A percentile compares a stretch with the other conserved stretches of the same genome.
Conservation (phyloP, 2,797 vertebrate genomes). For the Avahi laniger region DNA sequence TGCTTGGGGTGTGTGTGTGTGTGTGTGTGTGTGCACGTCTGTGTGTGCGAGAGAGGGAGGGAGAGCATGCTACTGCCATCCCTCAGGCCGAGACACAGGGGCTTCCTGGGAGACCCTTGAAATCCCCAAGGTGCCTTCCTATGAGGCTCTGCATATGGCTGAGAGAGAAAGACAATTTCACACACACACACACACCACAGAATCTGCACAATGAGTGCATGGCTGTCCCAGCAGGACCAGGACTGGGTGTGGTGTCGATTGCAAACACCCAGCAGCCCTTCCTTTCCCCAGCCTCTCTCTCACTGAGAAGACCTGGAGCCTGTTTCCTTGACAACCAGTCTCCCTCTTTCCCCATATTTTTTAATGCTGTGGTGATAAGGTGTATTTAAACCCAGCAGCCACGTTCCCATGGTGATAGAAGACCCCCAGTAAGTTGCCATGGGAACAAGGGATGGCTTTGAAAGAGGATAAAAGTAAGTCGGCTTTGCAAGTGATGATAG, state of each 20-base stretch:
- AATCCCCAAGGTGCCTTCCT: neutral
- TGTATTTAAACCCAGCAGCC: conserved; percentile 76
- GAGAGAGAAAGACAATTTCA: neutral
- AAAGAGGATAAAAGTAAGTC: conserved; percentile 67
- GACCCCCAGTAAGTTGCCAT: conserved; percentile 79
- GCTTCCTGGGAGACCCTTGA: neutral
- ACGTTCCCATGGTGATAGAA: conserved; percentile 66
- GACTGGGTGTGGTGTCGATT: conserved; percentile 42
- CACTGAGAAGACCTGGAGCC: conserved; percentile 50
- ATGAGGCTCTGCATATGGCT: neutral
- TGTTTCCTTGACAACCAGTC: conserved; percentile 62
- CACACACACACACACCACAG: neutral
- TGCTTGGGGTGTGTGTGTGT: neutral
- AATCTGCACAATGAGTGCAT: neutral
- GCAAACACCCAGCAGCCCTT: conserved; percentile 9
- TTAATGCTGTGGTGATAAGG: conserved; percentile 71
- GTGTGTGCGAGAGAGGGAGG: neutral
- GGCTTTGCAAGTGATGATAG: conserved; percentile 48
- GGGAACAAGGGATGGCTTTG: conserved; percentile 77
- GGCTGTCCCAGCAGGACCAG: neutral
- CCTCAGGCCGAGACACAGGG: neutral
- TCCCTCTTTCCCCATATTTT: conserved; percentile 63
- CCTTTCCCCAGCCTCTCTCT: conserved; percentile 16
- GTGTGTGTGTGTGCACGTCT: neutral
- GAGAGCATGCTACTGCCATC: neutral